phyloP scores from a whole-genome alignment of 2,888 invertebrate species.

The Tholera decimalis region DNA sequence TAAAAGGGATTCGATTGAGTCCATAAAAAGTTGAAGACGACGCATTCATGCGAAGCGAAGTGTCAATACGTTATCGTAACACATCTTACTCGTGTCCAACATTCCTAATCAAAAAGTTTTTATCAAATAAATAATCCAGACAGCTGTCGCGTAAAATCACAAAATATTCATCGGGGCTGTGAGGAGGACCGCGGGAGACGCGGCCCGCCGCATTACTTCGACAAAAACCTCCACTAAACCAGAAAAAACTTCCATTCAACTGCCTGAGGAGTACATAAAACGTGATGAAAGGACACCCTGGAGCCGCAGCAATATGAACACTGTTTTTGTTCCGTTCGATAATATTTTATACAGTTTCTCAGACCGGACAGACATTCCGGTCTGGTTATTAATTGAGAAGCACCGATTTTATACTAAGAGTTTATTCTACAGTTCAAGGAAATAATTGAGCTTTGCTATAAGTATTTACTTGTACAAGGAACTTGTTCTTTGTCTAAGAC shows the following conservation, averaged over 20 bases:
- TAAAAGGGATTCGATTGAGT: constrained; percentile 15
- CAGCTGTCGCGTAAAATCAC: constrained; percentile 69
- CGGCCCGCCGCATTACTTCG: constrained; percentile 66
- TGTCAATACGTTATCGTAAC: constrained; percentile 51
- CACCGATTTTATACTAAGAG: constrained; percentile 25
- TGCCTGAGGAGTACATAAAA: constrained; percentile 77
- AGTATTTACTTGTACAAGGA: constrained; percentile 12
- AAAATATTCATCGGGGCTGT: constrained; percentile 69
- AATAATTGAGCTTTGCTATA: constrained; percentile 9
- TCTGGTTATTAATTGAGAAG: constrained; percentile 51
- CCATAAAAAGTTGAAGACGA: constrained; percentile 27
- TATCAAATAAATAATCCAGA: constrained; percentile 62
- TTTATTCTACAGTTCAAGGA: constrained; percentile 39
- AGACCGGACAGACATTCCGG: constrained; percentile 33
- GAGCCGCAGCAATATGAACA: constrained; percentile 71
- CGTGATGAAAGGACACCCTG: constrained; percentile 76
- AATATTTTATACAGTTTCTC: constrained; percentile 56
- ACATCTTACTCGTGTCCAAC: constrained; percentile 44
- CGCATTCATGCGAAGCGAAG: constrained; percentile 22
- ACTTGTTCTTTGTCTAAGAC: constrained; percentile 3
- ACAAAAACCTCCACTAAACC: constrained; percentile 75
- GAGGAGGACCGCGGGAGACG: constrained; percentile 55
- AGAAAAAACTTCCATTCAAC: constrained; percentile 79
- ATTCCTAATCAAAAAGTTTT: constrained; percentile 65
- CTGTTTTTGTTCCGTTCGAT: constrained; percentile 70